A percentile compares a stretch with the other conserved stretches of the same genome.
phyloP scores from a whole-genome alignment of 2,888 invertebrate species.

The Incurvaria masculella region DNA sequence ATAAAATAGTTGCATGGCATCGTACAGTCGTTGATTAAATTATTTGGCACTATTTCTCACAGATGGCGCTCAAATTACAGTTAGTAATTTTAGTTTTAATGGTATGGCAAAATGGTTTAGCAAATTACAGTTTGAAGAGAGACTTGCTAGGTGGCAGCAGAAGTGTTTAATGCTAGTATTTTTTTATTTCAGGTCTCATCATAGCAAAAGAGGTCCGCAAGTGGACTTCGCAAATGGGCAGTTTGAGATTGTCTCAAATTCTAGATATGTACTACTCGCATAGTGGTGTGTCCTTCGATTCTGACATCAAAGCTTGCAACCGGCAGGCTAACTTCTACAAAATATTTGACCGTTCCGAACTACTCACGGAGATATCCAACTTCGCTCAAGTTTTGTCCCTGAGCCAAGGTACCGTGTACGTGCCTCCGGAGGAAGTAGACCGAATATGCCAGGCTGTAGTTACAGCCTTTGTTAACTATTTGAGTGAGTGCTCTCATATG shows the following conservation, averaged over 20 bases:
- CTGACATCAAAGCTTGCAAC: constrained; percentile 56
- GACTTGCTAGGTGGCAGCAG: constrained; percentile 1
- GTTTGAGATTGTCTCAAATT: constrained; percentile 58
- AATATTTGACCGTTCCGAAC: constrained; percentile 32
- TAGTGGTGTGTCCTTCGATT: constrained; percentile 56
- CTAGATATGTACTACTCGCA: constrained; percentile 68
- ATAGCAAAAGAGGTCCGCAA: constrained; percentile 45
- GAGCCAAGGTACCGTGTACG: constrained; percentile 39
- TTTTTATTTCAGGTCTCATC: constrained; percentile 46
- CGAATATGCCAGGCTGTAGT: constrained; percentile 44
- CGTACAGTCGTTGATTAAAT: neutral
- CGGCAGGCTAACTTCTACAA: constrained; percentile 43
- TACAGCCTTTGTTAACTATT: constrained; percentile 45
- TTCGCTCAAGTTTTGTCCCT: constrained; percentile 42
- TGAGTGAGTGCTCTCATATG: constrained; percentile 37
- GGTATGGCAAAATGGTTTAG: no score
- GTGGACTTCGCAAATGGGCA: constrained; percentile 50
- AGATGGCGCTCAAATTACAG: no score
- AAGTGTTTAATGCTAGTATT: neutral
- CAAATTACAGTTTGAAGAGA: no score
- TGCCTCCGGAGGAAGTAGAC: constrained; percentile 42
- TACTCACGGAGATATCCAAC: constrained; percentile 39
- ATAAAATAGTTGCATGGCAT: neutral
- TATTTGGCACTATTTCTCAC: no score
- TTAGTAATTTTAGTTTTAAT: no score